phyloP scores from a whole-genome alignment of 1,140 invertebrate genomes.

The Orussus abietinus region DNA sequence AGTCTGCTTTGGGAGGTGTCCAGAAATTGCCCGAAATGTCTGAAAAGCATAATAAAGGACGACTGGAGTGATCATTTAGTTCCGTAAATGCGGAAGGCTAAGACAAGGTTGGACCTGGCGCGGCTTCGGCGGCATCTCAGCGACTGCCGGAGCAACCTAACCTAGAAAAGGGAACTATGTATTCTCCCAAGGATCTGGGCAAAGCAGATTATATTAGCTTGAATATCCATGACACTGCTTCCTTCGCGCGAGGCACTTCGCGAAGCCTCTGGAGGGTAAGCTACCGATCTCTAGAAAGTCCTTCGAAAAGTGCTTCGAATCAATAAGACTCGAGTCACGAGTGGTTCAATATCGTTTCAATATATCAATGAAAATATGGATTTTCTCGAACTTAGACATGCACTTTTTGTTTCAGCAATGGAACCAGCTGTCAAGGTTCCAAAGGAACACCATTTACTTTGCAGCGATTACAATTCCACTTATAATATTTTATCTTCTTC shows the following conservation, averaged over 20 bases:
- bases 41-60: too few species aligned
- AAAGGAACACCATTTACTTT: slow-evolving; percentile 69
- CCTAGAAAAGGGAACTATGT: slow-evolving; percentile 37
- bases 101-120: too few species aligned
- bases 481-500: slow-evolving; percentile 58
- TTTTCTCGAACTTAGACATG: neutral
- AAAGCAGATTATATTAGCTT: slow-evolving; percentile 48
- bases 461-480: slow-evolving; percentile 54
- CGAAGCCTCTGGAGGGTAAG: slow-evolving; percentile 52
- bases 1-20: too few species aligned
- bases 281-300: too few species aligned
- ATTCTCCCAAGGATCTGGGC: slow-evolving; percentile 31
- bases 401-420: slow-evolving; percentile 62
- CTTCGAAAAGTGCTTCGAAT: too few species aligned
- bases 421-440: slow-evolving; percentile 80
- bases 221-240: slow-evolving; percentile 42
- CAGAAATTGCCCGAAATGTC: too few species aligned
- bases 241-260: slow-evolving; percentile 34
- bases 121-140: too few species aligned
- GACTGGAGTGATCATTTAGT: too few species aligned
- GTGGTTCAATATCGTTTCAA: too few species aligned
- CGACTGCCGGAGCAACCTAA: slow-evolving; percentile 26
- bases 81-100: too few species aligned
- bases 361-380: neutral
- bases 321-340: too few species aligned